Evolutionary conservation across 2,797 vertebrate species (phyloP).

Genomic region (Thaleichthys pacificus): DNA sequence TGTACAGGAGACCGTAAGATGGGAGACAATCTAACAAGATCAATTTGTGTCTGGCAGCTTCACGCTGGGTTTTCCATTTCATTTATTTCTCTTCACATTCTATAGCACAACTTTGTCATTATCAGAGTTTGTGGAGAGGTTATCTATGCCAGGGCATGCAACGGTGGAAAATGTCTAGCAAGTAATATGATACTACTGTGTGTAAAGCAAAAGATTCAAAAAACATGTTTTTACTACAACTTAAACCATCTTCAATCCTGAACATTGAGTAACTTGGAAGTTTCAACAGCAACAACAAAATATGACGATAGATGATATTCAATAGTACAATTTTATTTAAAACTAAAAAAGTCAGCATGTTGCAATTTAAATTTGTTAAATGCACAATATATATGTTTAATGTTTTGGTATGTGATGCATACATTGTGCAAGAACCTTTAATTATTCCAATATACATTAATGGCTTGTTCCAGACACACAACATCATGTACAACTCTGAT

Average conservation of each 20-base stretch:
- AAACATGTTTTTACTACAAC: background rate
- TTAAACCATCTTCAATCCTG: background rate
- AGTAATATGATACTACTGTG: background rate
- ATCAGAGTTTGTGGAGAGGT: no score
- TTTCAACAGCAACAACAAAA: constrained; percentile 12
- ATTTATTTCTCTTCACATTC: no score
- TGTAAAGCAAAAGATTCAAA: background rate
- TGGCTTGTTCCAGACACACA: constrained; percentile 76
- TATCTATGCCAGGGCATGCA: background rate
- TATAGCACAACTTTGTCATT: no score
- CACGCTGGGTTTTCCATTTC: no score
- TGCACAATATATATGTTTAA: constrained; percentile 69
- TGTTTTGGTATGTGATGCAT: constrained; percentile 72
- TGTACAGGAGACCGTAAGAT: no score
- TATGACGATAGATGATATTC: constrained; percentile 49
- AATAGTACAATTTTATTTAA: constrained; percentile 86
- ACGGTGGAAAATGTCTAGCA: background rate
- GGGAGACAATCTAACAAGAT: no score
- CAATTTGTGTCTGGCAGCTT: no score
- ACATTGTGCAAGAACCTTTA: constrained; percentile 73
- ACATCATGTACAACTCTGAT: constrained; percentile 54
- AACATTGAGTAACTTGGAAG: background rate
- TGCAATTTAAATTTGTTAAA: constrained; percentile 69
- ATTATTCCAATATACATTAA: constrained; percentile 69
- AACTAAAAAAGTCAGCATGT: constrained; percentile 82